Percentiles rank a stretch among this genome's conserved stretches.
phyloP scores from a whole-genome alignment of 1,140 invertebrate species.

The Polypedilum pembai region DNA sequence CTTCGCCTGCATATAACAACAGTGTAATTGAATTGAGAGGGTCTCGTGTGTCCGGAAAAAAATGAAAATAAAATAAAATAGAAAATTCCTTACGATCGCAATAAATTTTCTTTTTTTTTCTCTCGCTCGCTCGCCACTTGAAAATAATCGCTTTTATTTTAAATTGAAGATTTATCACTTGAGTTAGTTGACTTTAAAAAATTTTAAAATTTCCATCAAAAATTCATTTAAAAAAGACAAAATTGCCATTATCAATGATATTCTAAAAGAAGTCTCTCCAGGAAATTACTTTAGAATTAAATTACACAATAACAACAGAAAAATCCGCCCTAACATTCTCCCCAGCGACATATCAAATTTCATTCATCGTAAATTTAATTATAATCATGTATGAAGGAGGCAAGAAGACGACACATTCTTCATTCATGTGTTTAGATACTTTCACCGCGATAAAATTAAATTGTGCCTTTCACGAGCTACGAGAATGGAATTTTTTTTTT shows the following conservation, averaged over 20 bases:
- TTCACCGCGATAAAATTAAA: background rate
- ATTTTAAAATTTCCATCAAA: background rate
- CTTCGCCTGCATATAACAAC: background rate
- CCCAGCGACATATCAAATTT: background rate
- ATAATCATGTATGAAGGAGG: background rate
- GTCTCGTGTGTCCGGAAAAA: background rate
- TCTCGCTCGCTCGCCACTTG: too few relatives aligned
- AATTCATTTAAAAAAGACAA: too few relatives aligned
- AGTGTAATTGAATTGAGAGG: background rate
- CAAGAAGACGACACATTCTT: background rate
- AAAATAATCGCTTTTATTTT: background rate
- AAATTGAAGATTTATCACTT: too few relatives aligned
- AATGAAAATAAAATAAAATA: background rate
- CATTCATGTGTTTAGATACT: background rate
- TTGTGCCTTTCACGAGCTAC: background rate
- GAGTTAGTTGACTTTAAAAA: too few relatives aligned
- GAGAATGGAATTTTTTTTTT: too few relatives aligned
- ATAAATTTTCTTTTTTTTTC: background rate
- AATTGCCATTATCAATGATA: too few relatives aligned
- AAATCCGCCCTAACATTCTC: background rate
- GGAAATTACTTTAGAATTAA: constrained; percentile 19
- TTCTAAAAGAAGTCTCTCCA: background rate
- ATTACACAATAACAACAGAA: background rate
- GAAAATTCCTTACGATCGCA: constrained; percentile 11
- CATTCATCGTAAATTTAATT: constrained; percentile 14